These are phyloP conservation scores for Tubulanus polymorphus DNA, from an alignment of 2,888 invertebrate genomes.

Conservation along the genomic window DNA sequence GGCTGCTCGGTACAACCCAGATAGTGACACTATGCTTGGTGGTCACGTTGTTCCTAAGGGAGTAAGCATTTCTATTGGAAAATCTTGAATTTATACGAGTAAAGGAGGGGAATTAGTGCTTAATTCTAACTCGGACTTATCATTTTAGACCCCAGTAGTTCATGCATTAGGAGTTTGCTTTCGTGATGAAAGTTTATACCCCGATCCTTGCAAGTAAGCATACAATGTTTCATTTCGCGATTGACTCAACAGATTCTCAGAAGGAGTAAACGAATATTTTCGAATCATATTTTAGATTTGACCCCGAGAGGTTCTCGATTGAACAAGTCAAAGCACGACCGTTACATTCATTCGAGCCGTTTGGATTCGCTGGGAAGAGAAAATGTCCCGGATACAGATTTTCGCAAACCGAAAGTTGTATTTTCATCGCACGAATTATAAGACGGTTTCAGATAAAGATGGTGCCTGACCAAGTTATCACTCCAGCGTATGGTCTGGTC, in stretches of 20 bases:
- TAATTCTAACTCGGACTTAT: too few relatives aligned
- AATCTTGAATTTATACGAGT: too few relatives aligned
- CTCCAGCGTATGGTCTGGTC: conserved; percentile 44
- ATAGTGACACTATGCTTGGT: conserved; percentile 47
- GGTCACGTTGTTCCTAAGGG: conserved; percentile 51
- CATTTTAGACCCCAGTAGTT: conserved; percentile 50
- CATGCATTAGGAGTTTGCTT: conserved; percentile 50
- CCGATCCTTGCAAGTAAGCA: conserved; percentile 43
- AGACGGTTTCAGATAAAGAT: conserved; percentile 39
- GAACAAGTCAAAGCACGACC: conserved; percentile 31
- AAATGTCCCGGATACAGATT: conserved; percentile 40
- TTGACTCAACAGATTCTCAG: too few relatives aligned
- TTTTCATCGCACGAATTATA: conserved; percentile 37
- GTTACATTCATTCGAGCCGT: conserved; percentile 43
- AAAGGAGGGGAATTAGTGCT: too few relatives aligned
- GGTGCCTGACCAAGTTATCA: conserved; percentile 46
- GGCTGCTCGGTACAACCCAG: conserved; percentile 43
- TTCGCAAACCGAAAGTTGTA: conserved; percentile 35
- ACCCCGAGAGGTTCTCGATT: conserved; percentile 45
- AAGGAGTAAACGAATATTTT: too few relatives aligned
- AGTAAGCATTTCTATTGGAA: conserved; percentile 38
- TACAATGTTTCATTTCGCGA: background rate
- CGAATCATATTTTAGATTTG: conserved; percentile 44
- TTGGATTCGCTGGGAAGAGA: conserved; percentile 52
- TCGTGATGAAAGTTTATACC: conserved; percentile 41